Percentiles rank a stretch among this genome's conserved stretches.
Conservation (phyloP, 2,797 vertebrate species). For the Lepilemur ruficaudatus region DNA sequence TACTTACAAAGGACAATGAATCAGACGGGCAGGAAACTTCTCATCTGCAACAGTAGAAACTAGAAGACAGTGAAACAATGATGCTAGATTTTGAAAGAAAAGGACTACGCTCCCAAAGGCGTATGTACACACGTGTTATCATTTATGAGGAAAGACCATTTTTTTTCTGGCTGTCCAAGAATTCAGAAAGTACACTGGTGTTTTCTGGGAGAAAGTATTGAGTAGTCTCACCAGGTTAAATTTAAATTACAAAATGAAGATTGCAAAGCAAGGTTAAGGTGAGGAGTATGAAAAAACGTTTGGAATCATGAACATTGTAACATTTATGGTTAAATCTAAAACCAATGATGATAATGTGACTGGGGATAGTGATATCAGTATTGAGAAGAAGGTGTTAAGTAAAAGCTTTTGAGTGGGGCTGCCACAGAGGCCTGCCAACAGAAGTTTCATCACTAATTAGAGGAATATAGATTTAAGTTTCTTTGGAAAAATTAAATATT, state of each 20-base stretch:
- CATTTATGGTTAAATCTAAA: neutral
- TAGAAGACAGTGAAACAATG: neutral
- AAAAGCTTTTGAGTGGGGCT: neutral
- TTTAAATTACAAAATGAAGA: constrained; percentile 12
- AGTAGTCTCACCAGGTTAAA: neutral
- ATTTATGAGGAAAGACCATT: neutral
- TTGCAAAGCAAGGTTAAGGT: neutral
- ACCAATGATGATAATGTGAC: neutral
- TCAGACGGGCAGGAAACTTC: neutral
- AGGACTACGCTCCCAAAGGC: neutral
- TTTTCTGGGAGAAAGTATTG: neutral
- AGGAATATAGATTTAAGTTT: neutral
- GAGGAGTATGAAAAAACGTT: neutral
- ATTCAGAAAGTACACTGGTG: neutral
- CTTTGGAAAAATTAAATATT: neutral
- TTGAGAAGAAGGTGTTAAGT: neutral
- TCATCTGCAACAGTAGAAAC: neutral
- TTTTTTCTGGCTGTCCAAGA: neutral
- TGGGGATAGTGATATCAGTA: neutral
- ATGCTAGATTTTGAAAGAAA: neutral
- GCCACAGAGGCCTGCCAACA: neutral
- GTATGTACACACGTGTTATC: neutral
- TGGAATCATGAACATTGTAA: neutral
- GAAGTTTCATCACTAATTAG: neutral
- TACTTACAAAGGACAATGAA: neutral